Evolutionary conservation across 2,888 invertebrate genomes (phyloP), one percentile per base, ranked within the genome.

Genomic region (Lasioglossum morio): DNA sequence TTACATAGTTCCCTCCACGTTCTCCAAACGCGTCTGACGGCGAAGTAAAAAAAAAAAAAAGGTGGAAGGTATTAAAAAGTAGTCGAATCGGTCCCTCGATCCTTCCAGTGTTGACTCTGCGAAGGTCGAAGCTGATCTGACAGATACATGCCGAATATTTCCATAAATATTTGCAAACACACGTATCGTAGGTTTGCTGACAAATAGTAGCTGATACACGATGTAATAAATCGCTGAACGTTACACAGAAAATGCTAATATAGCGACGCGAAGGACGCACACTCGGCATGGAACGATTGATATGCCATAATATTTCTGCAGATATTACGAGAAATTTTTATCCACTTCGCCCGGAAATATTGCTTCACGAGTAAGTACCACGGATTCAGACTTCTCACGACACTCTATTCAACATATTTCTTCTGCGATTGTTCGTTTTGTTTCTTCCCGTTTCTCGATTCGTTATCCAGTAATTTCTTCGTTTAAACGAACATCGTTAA

Each of bases 221-320:
- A 60, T 60, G 60, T 60, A 60, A 60, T 60, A 60, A 60, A 60
- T 60, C 60, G 60, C 60, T 60, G 16, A 14, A 30, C 27, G 60
- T 60, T 60, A 60, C 60, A 60, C 27, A 16, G 60, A 60, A 60
- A 60, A 60, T 60, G 60, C 60, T 60, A 60, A 60, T 60, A 60
- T 1, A 60, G 60, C 60, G 60, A 10, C 27, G 60, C 60, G 5
- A 27, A 60, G 27, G 14, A 60, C 12, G 60, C 60, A 30, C 30
- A 14, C 27, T 60, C 27, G 60, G 27, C 14, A 27, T 5, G 4
- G 16, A 27, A 10, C 27, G 27, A 60, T 60, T 60, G 60, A 60
- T 60, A 14, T 30, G 27, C 60, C 14, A 27, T 5, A 27, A 27
- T 60, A 60, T 60, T 16, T 30, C 60, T 14, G 60, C 12, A 2